Evolutionary conservation across 2,113 vertebrate species (phyloP).

Genomic region (Myrmophylax atrothorax): DNA sequence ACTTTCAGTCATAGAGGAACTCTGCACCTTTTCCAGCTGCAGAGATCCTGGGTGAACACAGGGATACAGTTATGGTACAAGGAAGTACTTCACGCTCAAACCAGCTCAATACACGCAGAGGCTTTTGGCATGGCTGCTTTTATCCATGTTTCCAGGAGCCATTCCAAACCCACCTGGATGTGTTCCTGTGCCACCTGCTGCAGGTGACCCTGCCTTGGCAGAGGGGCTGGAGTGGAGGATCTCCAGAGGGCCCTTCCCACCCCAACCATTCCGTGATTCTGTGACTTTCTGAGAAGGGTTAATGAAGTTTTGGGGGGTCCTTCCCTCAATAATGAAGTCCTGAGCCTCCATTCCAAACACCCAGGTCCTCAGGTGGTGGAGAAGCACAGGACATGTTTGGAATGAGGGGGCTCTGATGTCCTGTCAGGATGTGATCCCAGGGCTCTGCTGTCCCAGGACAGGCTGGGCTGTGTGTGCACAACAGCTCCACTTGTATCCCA

Average conservation of each 20-base stretch:
- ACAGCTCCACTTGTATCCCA: not conserved
- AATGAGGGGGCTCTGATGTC: not conserved
- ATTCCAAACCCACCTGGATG: not conserved
- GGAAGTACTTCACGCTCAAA: not conserved
- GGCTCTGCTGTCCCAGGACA: not conserved
- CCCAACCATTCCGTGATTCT: not conserved
- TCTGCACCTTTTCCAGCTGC: not conserved
- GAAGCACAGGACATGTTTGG: not conserved
- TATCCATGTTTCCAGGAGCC: not conserved
- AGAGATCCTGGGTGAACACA: not conserved
- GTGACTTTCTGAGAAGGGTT: not conserved
- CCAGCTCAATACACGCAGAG: not conserved
- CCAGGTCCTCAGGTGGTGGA: not conserved
- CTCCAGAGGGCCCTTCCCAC: not conserved
- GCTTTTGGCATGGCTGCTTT: not conserved
- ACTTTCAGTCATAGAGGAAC: not conserved
- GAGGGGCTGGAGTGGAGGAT: not conserved
- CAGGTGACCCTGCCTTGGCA: not conserved
- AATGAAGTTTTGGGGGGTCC: not conserved
- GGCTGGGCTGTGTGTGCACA: not conserved
- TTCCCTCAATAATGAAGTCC: not conserved
- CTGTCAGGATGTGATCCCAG: not conserved
- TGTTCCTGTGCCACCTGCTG: not conserved
- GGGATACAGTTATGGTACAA: not conserved
- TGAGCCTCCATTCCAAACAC: not conserved